Percentiles rank a stretch among this genome's conserved stretches.
These are phyloP conservation scores for Aurelia aurita DNA, from an alignment of 30 jellyfish, hydroid and myxozoan genomes.

Conservation along the genomic window DNA sequence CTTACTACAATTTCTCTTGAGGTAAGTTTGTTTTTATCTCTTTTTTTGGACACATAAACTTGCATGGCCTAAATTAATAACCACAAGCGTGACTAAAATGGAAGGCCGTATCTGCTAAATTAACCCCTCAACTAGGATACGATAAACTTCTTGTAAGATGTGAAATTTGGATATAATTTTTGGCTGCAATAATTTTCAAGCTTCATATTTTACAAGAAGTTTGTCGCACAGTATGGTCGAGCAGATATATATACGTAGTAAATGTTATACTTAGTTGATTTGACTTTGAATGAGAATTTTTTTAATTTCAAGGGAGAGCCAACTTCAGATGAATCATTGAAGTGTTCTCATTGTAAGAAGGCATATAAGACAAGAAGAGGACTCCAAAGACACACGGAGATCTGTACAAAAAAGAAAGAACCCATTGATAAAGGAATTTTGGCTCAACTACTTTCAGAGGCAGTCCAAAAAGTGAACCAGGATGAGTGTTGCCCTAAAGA, in stretches of 20 bases:
- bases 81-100: not conserved
- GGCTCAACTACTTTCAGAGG: slow-evolving; percentile 35
- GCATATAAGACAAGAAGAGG: slow-evolving; percentile 34
- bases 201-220: not conserved
- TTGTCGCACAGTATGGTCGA: not conserved
- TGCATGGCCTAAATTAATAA: not conserved
- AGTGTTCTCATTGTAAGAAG: slow-evolving; percentile 33
- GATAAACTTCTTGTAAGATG: not conserved
- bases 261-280: not conserved
- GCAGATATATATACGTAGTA: not conserved
- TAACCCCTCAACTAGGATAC: not conserved
- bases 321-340: slow-evolving; percentile 19
- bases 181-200: not conserved
- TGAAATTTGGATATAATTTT: not conserved
- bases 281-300: not conserved
- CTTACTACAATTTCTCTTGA: slow-evolving; percentile 37
- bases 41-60: not conserved
- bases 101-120: not conserved
- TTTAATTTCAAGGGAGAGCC: slow-evolving; percentile 22
- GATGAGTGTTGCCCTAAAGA: slow-evolving; percentile 46
- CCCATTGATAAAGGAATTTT: slow-evolving; percentile 30
- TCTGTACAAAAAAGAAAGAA: slow-evolving; percentile 14
- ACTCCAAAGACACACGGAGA: slow-evolving; percentile 29
- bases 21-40: slow-evolving; percentile 13
- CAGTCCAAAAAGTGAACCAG: slow-evolving; percentile 15